These are phyloP conservation scores for Mallotus villosus DNA, from an alignment of 2,797 vertebrate genomes.

Conservation along the genomic window DNA sequence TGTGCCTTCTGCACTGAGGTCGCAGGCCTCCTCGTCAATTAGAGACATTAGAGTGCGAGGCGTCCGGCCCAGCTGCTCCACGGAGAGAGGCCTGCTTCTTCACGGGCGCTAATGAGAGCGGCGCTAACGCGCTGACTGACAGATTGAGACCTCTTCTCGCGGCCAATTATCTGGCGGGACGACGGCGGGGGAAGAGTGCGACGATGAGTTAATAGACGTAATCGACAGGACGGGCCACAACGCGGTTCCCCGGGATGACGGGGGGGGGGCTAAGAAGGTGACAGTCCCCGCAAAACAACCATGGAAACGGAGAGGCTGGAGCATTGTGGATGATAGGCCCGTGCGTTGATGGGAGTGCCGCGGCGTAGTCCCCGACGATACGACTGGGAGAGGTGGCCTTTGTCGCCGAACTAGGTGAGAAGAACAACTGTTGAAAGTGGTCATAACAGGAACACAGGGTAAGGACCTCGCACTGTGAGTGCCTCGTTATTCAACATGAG, in stretches of 20 bases:
- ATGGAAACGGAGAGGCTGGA: neutral
- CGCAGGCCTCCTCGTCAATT: conserved; percentile 2
- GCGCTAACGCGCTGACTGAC: neutral
- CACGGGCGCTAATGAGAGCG: neutral
- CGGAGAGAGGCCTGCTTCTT: neutral
- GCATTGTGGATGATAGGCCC: neutral
- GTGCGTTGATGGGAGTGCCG: neutral
- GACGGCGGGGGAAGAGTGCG: neutral
- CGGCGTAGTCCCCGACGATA: too few relatives aligned
- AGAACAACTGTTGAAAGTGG: too few relatives aligned
- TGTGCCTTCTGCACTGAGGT: neutral
- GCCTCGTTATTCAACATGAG: neutral
- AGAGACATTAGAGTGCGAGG: neutral
- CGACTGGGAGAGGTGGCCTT: neutral
- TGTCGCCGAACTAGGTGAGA: neutral
- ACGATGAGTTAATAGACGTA: neutral
- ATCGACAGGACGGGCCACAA: neutral
- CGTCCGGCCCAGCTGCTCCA: neutral
- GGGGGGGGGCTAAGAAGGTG: conserved; percentile 6
- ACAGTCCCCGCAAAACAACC: neutral
- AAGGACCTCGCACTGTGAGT: too few relatives aligned
- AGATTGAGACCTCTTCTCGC: conserved; percentile 1
- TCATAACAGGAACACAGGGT: too few relatives aligned
- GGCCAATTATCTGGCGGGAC: neutral
- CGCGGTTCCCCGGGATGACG: neutral